These are phyloP conservation scores for Eulemur albifrons DNA, from an alignment of 2,797 vertebrate species.

Conservation along the genomic window DNA sequence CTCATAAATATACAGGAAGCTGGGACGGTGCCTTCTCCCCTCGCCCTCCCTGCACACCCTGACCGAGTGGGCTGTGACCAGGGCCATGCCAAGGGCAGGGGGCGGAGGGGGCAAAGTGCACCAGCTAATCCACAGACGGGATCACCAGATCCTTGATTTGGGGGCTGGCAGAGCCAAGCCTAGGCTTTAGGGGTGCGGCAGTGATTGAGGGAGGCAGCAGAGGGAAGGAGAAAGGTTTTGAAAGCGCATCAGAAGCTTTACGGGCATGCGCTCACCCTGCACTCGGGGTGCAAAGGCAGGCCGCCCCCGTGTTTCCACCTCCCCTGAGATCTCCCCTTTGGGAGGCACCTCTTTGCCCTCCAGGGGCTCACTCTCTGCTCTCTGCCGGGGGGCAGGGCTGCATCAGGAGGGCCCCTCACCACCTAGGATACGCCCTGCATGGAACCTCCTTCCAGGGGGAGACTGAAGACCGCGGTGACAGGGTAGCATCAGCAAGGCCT, in stretches of 20 bases:
- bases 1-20: background rate
- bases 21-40: background rate
- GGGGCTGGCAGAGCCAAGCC: background rate
- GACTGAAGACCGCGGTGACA: background rate
- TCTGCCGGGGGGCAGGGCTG: background rate
- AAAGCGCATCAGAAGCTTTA: background rate
- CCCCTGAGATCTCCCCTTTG: background rate
- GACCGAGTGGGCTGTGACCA: background rate
- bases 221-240: background rate
- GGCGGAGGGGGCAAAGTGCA: background rate
- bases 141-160: background rate
- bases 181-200: background rate
- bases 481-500: background rate
- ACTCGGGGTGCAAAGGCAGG: background rate
- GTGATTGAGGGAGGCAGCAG: background rate
- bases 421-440: background rate
- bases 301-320: fast-evolving
- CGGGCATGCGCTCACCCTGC: background rate
- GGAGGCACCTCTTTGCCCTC: background rate
- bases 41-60: background rate
- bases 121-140: background rate
- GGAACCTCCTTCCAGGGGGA: background rate
- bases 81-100: background rate
- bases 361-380: background rate
- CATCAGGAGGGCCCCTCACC: background rate